phyloP scores from a whole-genome alignment of 2,113 vertebrate genomes.

The Nyctereutes procyonoides region DNA sequence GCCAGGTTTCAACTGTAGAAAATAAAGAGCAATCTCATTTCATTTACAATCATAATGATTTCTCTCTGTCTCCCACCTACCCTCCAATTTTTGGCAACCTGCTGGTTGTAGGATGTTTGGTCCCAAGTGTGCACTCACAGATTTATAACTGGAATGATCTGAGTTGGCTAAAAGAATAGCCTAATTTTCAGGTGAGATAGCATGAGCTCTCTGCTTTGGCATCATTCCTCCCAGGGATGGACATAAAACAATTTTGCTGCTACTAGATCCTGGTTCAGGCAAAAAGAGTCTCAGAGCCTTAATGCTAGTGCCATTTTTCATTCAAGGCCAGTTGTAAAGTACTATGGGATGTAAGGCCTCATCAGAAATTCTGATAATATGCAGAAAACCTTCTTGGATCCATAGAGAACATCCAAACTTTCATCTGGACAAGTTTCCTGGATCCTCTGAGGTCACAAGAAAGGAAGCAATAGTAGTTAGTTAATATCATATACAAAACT shows the following conservation, averaged over 20 bases:
- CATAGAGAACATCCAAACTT: background rate
- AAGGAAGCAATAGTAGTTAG: background rate
- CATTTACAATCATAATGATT: background rate
- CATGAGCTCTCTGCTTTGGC: background rate
- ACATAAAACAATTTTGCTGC: background rate
- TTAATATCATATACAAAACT: background rate
- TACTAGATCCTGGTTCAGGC: no score
- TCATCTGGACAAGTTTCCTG: background rate
- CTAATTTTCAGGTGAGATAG: background rate
- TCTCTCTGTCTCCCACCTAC: background rate
- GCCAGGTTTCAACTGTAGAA: background rate
- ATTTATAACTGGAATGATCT: background rate
- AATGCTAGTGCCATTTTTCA: background rate
- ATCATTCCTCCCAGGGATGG: background rate
- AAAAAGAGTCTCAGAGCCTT: background rate
- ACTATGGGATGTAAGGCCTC: background rate
- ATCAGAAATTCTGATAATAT: background rate
- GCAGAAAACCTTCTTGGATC: background rate
- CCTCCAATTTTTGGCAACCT: background rate
- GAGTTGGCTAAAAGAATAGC: background rate
- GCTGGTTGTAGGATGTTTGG: accelerated
- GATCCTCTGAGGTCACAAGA: background rate
- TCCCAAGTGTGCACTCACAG: background rate
- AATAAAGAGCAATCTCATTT: background rate
- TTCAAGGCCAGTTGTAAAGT: background rate